These are phyloP conservation scores for Odontamblyopus lacepedii DNA, from an alignment of 2,797 vertebrate genomes.

Conservation along the genomic window DNA sequence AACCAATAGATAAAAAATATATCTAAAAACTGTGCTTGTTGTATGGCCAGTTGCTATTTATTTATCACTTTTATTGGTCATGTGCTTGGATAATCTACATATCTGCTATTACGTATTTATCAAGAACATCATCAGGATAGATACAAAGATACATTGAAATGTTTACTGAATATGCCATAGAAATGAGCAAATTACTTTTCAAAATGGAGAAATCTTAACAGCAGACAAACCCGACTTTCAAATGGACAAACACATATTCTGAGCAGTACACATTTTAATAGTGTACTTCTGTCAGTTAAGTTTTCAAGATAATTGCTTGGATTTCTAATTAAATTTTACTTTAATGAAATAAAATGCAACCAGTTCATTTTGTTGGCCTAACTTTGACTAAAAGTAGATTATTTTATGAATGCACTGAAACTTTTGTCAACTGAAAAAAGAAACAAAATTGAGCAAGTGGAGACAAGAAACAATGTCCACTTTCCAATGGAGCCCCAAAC, in stretches of 20 bases:
- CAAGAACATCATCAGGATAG: background rate
- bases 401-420: no score
- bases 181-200: no score
- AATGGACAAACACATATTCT: background rate
- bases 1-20: background rate
- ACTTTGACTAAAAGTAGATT: no score
- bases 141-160: background rate
- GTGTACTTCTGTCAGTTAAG: background rate
- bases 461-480: no score
- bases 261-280: background rate
- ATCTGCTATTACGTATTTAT: background rate
- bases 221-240: background rate
- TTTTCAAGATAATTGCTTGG: background rate
- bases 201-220: background rate
- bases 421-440: no score
- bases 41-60: no score
- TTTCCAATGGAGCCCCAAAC: no score
- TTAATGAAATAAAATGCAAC: background rate
- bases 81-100: no score
- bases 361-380: background rate
- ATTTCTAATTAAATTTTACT: background rate
- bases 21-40: background rate
- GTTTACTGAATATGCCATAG: background rate
- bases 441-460: no score
- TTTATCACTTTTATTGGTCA: background rate